Conservation (phyloP, 2,888 invertebrate species). For the Lycia hirtaria region DNA sequence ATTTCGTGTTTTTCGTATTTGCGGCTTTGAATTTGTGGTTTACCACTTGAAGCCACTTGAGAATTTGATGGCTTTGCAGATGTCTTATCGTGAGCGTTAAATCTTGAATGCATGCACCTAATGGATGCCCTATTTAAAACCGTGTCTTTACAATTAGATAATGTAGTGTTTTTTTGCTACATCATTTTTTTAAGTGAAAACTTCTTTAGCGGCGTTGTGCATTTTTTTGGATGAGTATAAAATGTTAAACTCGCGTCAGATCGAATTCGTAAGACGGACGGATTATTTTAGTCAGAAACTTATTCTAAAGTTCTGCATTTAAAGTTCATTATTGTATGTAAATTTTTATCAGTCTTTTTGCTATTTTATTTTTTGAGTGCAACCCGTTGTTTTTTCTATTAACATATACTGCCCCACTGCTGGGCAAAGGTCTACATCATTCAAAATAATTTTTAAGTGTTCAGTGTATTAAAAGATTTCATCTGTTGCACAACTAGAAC, state of each 20-base stretch:
- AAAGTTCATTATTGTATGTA: too few relatives aligned
- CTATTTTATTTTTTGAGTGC: too few relatives aligned
- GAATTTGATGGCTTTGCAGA: conserved; percentile 3
- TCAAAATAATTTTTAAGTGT: too few relatives aligned
- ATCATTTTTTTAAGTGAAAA: neutral
- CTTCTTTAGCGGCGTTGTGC: too few relatives aligned
- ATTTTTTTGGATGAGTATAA: too few relatives aligned
- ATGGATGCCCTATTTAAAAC: neutral
- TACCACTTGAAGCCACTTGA: conserved; percentile 14
- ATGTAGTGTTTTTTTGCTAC: neutral
- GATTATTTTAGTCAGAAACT: too few relatives aligned
- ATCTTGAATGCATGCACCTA: conserved; percentile 1
- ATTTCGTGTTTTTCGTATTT: conserved; percentile 25
- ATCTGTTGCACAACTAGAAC: neutral
- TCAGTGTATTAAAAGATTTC: neutral
- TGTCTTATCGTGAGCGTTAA: conserved; percentile 6
- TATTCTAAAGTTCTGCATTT: too few relatives aligned
- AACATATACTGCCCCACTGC: too few relatives aligned
- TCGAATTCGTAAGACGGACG: too few relatives aligned
- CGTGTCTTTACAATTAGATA: neutral
- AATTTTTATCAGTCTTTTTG: too few relatives aligned
- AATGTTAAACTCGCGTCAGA: too few relatives aligned
- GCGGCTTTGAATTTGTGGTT: conserved; percentile 17
- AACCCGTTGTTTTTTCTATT: too few relatives aligned
- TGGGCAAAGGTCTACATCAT: neutral